Base-by-base conservation (phyloP, 2,113 vertebrate genomes). In the Phylloscopus whistleri region DNA sequence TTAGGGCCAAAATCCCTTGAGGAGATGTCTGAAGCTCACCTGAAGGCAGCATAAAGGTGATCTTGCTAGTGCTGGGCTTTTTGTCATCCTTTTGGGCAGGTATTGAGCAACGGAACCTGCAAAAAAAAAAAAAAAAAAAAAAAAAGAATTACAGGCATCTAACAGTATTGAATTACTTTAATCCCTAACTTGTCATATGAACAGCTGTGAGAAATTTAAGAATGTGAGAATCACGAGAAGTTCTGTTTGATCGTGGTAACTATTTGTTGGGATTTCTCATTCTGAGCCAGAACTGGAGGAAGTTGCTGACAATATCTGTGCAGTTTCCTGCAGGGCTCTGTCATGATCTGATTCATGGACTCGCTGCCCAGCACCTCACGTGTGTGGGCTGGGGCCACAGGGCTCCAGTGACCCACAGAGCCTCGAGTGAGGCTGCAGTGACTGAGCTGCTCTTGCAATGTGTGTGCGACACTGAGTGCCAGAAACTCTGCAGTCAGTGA, bases 51-150 rank as follows among this genome's bases (percentile, higher is more conserved):
- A 62, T 95, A 88, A 98, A 98, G 23, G 95, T 90, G 69, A 96
- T 97, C 97, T 95, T 97, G 86, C 97, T 98, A 11, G 92, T 97
- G 53, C 95, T 94, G n/a, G 97, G 90, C 78, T 97, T 98, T 88
- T 90, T 96, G 63, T 97, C 97, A 58, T 97, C 97, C 92, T 97
- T 97, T 60, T 66, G 96, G 73, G 92, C 91, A 63, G 97, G 90
- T 44, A 64, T 46, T 68, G 96, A 96, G 77, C 95, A 97, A 37
- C 91, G 72, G 82, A 98, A 98, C 95, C 98, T 98, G 81, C 35
- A 95, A 37, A 96, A 90, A 53, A 21, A 9, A 31, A 55, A 59
- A 51, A 58, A 46, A 39, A 12, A 41, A 41, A 41, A 41, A 41
- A 41, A 41, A 41, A 41, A 41, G 39, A 0, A 6, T 74, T 77